Percentiles rank a stretch among this genome's conserved stretches.
Conservation (phyloP, 2,113 vertebrate genomes). For the Daphoenositta chrysoptera region DNA sequence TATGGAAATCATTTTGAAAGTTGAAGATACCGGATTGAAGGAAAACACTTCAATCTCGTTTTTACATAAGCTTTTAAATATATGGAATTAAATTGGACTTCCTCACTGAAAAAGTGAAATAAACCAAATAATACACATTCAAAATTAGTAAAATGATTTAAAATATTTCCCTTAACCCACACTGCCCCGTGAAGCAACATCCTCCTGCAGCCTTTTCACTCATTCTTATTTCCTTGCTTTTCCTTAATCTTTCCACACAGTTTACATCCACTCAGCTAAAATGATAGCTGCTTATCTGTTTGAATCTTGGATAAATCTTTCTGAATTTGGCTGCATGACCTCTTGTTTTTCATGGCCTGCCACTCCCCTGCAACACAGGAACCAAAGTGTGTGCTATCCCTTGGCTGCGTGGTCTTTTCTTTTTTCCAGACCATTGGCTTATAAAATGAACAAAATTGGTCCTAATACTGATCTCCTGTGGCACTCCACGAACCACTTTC, state of each 20-base stretch:
- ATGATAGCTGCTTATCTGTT: background rate
- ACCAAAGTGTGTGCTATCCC: background rate
- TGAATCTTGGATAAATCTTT: background rate
- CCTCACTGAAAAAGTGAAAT: background rate
- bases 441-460: slow-evolving; percentile 65
- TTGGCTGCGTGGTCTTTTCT: background rate
- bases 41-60: background rate
- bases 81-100: background rate
- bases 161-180: background rate
- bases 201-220: background rate
- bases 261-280: background rate
- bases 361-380: background rate
- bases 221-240: background rate
- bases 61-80: background rate
- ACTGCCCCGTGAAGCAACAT: background rate
- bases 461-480: slow-evolving; percentile 18
- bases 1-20: background rate
- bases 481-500: slow-evolving; percentile 47
- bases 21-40: background rate
- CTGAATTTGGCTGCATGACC: background rate
- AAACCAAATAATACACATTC: background rate
- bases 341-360: background rate
- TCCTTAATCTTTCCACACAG: background rate
- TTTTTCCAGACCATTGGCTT: slow-evolving; percentile 55
- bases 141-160: background rate